A percentile compares a stretch with the other conserved stretches of the same genome.
Evolutionary conservation across 2,888 invertebrate species (phyloP).

Genomic region (Eulithis testata): DNA sequence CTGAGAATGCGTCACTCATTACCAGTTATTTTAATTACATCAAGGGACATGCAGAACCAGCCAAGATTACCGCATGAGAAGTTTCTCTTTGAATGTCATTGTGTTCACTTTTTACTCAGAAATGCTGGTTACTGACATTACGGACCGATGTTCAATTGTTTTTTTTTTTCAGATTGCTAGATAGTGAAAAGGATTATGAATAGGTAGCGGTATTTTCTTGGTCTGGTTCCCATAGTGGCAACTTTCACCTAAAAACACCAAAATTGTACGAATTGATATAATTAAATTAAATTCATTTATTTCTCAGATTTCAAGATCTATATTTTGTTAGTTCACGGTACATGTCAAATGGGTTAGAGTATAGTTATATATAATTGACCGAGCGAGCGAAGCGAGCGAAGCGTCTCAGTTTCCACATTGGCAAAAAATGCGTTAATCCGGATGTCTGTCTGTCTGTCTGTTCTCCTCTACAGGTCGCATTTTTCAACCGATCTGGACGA

Average conservation of each 20-base stretch:
- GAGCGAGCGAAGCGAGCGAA: no score
- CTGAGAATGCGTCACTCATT: conserved; percentile 66
- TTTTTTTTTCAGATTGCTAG: conserved; percentile 2
- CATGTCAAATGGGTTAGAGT: no score
- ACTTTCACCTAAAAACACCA: background rate
- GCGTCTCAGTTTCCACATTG: no score
- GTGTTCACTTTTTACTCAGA: conserved; percentile 22
- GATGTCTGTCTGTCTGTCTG: no score
- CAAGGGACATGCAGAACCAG: conserved; percentile 44
- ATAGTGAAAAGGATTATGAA: conserved; percentile 9
- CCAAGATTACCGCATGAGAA: conserved; percentile 45
- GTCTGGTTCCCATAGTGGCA: conserved; percentile 8
- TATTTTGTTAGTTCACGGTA: no score
- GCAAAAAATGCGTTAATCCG: no score
- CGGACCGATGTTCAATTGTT: background rate
- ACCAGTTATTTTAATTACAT: conserved; percentile 71
- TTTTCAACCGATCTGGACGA: no score
- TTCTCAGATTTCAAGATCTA: no score
- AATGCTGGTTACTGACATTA: background rate
- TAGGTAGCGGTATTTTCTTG: conserved; percentile 5
- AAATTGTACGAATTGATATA: background rate
- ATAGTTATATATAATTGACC: no score
- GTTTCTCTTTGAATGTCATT: conserved; percentile 39
- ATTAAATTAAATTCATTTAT: no score
- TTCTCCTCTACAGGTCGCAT: no score